Evolutionary conservation across 2,888 invertebrate genomes (phyloP), one percentile per base, ranked within the genome.

Genomic region (Machimus atricapillus): DNA sequence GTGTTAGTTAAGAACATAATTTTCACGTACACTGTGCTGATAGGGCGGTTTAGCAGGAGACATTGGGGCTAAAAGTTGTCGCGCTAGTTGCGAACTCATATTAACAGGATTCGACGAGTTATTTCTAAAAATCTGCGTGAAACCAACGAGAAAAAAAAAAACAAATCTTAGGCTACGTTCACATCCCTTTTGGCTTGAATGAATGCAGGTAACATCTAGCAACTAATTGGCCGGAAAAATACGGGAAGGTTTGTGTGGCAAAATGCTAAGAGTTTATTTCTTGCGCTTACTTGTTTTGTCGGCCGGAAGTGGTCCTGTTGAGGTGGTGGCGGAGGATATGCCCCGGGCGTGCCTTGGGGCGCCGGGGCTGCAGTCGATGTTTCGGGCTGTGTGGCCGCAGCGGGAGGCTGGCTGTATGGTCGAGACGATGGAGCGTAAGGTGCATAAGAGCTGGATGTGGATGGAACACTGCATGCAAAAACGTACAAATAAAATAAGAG

Each of bases 1-100:
- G 19, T 16, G 52, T 77, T 85, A 87, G 74, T 81, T 77, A 77
- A 86, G 34, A 86, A 86, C 77, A 86, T 86, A 76, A 77, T 85
- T 74, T 89, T 66, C 88, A 90, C 90, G 89, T 90, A 90, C 90
- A 89, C 89, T 89, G 93, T 88, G 88, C 83, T 94, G 93, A 92
- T 93, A 93, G 90, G 90, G 89, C 89, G 93, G 91, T 91, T 92
- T 93, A 91, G 91, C 91, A 87, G 93, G 92, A 92, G 94, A 93
- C 92, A 94, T 93, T 92, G 94, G 94, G 92, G 94, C 94, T 91
- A 94, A 94, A 92, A 94, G 93, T 92, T 94, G 94, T 89, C 94
- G 93, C 91, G 94, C 94, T 91, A 94, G 94, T 93, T 94, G 94
- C 93, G 94, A 94, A 92, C 93, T 93, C 94, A 94, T 93, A 92